These are phyloP conservation scores for Phyllotis vaccarum DNA, from an alignment of 2,797 vertebrate species.

Conservation along the genomic window DNA sequence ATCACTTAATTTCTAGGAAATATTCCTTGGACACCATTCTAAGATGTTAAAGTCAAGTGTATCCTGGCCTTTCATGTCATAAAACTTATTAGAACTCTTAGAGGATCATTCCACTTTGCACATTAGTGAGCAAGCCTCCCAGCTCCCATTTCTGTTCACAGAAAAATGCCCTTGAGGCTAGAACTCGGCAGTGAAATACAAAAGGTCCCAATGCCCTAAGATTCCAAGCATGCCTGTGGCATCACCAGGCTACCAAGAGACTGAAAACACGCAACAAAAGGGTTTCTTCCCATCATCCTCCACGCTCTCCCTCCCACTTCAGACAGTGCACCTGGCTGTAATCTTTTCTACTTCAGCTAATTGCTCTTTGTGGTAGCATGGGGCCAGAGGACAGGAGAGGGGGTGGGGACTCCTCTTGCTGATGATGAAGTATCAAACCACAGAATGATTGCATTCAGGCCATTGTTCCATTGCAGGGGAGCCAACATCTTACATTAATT, in stretches of 20 bases:
- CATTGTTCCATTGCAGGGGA: slow-evolving; percentile 74
- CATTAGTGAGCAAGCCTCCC: slow-evolving; percentile 71
- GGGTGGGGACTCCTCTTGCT: slow-evolving; percentile 71
- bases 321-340: slow-evolving; percentile 87
- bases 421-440: slow-evolving; percentile 81
- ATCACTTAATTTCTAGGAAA: slow-evolving; percentile 52
- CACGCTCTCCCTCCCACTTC: slow-evolving; percentile 77
- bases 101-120: slow-evolving; percentile 68
- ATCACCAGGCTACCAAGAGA: slow-evolving; percentile 83
- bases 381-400: slow-evolving; percentile 55
- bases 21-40: slow-evolving; percentile 48
- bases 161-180: slow-evolving; percentile 67
- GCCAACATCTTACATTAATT: slow-evolving; percentile 81
- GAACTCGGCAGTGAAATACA: slow-evolving; percentile 80
- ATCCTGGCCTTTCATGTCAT: slow-evolving; percentile 58
- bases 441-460: slow-evolving; percentile 80
- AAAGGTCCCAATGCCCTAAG: slow-evolving; percentile 81
- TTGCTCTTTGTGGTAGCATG: slow-evolving; percentile 82
- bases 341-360: slow-evolving; percentile 88
- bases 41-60: slow-evolving; percentile 49
- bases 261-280: slow-evolving; percentile 84
- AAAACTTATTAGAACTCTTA: slow-evolving; percentile 60
- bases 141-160: slow-evolving; percentile 67
- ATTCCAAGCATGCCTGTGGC: slow-evolving; percentile 88
- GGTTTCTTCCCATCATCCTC: slow-evolving; percentile 59